phyloP scores from a whole-genome alignment of 2,888 invertebrate species.

The Volucella inflata region DNA sequence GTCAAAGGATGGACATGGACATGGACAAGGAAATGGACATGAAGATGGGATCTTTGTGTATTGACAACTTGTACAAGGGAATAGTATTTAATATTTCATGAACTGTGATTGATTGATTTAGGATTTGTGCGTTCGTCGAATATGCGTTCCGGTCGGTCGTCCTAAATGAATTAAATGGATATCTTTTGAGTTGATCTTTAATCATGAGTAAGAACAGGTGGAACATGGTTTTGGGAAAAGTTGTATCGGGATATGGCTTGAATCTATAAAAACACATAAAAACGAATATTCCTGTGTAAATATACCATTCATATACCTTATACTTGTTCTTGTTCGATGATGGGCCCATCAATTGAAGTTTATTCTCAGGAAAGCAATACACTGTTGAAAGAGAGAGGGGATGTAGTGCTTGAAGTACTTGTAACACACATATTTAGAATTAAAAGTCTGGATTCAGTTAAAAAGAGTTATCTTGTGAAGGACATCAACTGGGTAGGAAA shows the following conservation, averaged over 20 bases:
- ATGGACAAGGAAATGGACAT: neutral
- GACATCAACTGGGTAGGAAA: no score
- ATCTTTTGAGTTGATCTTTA: neutral
- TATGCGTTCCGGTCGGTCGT: neutral
- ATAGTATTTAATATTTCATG: slow-evolving; percentile 19
- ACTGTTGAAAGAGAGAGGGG: no score
- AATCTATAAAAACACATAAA: neutral
- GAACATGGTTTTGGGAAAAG: neutral
- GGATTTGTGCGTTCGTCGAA: slow-evolving; percentile 3
- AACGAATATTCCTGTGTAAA: no score
- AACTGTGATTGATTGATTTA: slow-evolving; percentile 19
- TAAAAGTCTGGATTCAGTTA: no score
- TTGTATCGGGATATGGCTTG: neutral
- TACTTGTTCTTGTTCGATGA: no score
- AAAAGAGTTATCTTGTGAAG: no score
- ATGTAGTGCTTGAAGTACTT: no score
- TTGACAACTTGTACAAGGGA: slow-evolving; percentile 10
- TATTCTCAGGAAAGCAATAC: no score
- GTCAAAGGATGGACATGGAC: neutral
- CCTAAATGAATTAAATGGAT: neutral
- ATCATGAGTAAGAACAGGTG: neutral
- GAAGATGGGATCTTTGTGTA: neutral
- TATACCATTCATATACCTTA: no score
- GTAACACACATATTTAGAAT: no score
- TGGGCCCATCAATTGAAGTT: no score